These are phyloP conservation scores for Melopsittacus undulatus DNA, from an alignment of 2,797 vertebrate species.

Conservation along the genomic window DNA sequence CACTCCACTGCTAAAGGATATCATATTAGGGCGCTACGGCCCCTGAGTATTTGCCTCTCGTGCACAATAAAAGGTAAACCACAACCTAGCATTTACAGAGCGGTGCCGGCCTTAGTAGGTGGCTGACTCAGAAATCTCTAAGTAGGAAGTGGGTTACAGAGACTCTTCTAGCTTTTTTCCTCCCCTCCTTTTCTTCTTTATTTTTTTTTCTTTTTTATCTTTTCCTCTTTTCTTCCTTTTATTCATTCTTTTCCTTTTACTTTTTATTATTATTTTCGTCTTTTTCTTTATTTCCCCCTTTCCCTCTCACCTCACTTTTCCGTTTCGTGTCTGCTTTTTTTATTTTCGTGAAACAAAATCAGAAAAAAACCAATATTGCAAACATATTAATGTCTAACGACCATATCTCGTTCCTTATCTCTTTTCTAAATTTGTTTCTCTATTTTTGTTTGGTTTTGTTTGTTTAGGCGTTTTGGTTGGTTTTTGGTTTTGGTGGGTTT, in stretches of 20 bases:
- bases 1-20: not conserved
- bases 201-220: accelerated
- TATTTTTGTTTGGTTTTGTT: no score
- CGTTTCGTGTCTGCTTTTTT: not conserved
- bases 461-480: not conserved
- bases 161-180: accelerated
- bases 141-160: not conserved
- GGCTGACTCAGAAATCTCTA: not conserved
- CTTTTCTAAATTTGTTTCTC: not conserved
- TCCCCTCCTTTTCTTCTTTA: no score
- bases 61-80: not conserved
- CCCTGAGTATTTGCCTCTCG: not conserved
- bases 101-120: not conserved
- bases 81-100: not conserved
- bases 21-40: not conserved
- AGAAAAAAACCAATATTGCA: not conserved
- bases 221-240: not conserved
- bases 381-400: not conserved
- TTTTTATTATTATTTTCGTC: not conserved
- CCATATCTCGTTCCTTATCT: not conserved
- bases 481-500: accelerated
- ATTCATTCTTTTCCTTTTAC: no score
- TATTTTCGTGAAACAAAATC: not conserved
- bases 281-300: no score
- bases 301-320: not conserved